phyloP scores from a whole-genome alignment of 2,797 vertebrate genomes.

The Lagocephalus sceleratus region DNA sequence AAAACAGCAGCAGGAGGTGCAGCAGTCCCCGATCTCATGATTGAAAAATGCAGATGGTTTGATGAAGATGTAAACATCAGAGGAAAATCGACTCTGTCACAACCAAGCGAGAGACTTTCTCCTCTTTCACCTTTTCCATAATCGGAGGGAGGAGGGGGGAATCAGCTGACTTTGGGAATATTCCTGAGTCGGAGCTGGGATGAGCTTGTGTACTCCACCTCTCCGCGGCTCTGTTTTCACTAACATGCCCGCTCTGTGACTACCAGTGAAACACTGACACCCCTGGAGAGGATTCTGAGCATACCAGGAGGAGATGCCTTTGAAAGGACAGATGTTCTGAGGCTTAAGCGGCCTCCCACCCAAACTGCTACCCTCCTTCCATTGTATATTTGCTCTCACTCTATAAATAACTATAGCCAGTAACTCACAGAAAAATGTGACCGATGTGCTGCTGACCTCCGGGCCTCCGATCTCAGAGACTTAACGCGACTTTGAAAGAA shows the following conservation, averaged over 20 bases:
- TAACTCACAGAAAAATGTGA: constrained; percentile 56
- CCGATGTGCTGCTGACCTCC: constrained; percentile 56
- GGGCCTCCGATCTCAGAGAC: constrained; percentile 45
- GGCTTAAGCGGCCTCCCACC: constrained; percentile 56
- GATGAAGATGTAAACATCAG: constrained; percentile 1
- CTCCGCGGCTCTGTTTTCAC: constrained; percentile 74
- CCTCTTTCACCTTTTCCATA: constrained; percentile 24
- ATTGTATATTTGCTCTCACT: constrained; percentile 72
- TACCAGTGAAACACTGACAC: constrained; percentile 73
- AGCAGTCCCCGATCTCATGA: too few relatives aligned
- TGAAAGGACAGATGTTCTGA: constrained; percentile 74
- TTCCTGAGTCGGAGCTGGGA: constrained; percentile 44
- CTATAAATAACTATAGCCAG: constrained; percentile 71
- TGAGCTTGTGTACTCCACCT: constrained; percentile 22
- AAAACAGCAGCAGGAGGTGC: background rate
- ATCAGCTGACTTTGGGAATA: constrained; percentile 47
- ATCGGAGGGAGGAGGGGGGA: constrained; percentile 45
- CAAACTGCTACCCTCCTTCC: constrained; percentile 53
- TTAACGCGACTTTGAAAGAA: constrained; percentile 16
- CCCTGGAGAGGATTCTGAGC: constrained; percentile 79
- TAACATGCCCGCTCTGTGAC: constrained; percentile 77
- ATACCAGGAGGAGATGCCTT: constrained; percentile 72
- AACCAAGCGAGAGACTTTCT: constrained; percentile 8
- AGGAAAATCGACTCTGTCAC: too few relatives aligned
- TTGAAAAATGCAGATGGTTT: too few relatives aligned